phyloP scores from a whole-genome alignment of 2,888 invertebrate species.

The Ceramica pisi region DNA sequence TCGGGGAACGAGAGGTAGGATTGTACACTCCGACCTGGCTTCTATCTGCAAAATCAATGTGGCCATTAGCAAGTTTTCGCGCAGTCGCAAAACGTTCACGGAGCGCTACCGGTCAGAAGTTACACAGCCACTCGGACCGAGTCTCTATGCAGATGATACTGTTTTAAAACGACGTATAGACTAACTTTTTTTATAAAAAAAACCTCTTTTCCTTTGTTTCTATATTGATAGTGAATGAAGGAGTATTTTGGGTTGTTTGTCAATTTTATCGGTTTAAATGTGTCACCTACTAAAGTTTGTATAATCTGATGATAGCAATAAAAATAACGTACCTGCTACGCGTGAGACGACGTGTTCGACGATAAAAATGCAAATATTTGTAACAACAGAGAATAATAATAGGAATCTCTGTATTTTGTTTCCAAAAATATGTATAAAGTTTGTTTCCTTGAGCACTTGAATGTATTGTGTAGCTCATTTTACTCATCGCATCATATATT shows the following conservation, averaged over 20 bases:
- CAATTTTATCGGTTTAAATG: conserved; percentile 43
- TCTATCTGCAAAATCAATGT: conserved; percentile 91
- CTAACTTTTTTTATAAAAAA: conserved; percentile 9
- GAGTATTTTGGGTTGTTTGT: conserved; percentile 12
- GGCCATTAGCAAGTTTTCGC: conserved; percentile 90
- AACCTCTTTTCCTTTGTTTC: conserved; percentile 4
- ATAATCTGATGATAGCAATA: conserved; percentile 61
- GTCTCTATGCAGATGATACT: conserved; percentile 74
- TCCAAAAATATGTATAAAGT: conserved; percentile 58
- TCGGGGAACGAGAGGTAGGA: conserved; percentile 82
- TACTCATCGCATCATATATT: conserved; percentile 11
- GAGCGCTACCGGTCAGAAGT: conserved; percentile 85
- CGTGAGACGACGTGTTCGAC: conserved; percentile 68
- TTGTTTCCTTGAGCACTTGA: conserved; percentile 32
- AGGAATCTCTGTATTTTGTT: conserved; percentile 57
- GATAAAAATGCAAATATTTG: conserved; percentile 75
- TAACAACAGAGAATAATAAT: conserved; percentile 60
- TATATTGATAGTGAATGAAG: conserved; percentile 28
- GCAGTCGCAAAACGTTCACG: conserved; percentile 87
- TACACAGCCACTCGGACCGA: conserved; percentile 71
- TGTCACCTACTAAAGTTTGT: conserved; percentile 54
- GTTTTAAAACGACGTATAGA: conserved; percentile 54
- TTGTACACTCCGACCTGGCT: conserved; percentile 89
- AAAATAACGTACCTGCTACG: conserved; percentile 67
- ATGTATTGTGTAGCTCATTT: conserved; percentile 21